Evolutionary conservation across 2,797 vertebrate genomes (phyloP).

Genomic region (Enteromius thamalakanensis): DNA sequence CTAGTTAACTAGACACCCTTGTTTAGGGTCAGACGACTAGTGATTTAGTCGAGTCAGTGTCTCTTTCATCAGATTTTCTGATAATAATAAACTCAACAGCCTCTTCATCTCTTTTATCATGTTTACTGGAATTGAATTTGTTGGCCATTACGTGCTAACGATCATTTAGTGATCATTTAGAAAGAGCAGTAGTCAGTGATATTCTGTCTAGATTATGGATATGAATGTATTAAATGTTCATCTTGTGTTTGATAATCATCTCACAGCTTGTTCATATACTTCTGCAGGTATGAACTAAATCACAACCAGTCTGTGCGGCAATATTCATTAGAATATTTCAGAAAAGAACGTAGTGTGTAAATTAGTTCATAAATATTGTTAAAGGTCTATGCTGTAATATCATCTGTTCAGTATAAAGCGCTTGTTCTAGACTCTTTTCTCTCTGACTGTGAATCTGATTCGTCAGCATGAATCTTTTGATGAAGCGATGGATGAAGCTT

Average conservation of each 20-base stretch:
- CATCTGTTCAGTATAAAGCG: neutral
- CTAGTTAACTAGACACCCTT: too few species aligned
- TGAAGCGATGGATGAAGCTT: neutral
- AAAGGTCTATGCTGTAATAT: neutral
- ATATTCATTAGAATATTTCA: neutral
- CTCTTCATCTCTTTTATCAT: neutral
- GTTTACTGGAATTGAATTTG: neutral
- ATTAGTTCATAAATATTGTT: neutral
- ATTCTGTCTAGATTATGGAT: neutral
- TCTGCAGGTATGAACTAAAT: neutral
- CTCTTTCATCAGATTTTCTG: neutral
- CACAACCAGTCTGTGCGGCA: neutral
- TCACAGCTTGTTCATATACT: neutral
- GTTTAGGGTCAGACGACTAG: too few species aligned
- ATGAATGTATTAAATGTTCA: neutral
- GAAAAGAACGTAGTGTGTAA: neutral
- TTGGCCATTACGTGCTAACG: neutral
- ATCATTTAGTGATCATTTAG: neutral
- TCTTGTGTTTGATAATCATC: neutral
- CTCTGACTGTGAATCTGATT: neutral
- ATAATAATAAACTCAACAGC: neutral
- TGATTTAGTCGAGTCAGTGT: too few species aligned
- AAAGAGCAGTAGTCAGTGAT: neutral
- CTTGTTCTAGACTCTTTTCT: neutral
- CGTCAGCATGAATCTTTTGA: neutral